Evolutionary conservation across 2,113 vertebrate species (phyloP).

Genomic region (Octodon degus): DNA sequence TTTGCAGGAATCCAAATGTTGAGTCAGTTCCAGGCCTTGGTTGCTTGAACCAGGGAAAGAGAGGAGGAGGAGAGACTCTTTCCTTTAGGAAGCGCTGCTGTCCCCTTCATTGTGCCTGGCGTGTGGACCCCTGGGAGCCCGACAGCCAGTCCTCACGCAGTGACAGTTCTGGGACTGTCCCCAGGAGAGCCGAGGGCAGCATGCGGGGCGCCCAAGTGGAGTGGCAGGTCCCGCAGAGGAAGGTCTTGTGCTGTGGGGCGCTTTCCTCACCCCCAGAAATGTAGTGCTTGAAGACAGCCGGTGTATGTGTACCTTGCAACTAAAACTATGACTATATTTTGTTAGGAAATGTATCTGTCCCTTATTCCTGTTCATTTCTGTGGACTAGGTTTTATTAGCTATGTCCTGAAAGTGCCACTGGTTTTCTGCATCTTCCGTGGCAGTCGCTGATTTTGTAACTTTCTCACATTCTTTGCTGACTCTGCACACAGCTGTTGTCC

Average conservation of each 20-base stretch:
- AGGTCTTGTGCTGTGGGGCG: slow-evolving; percentile 13
- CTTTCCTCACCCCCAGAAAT: slow-evolving; percentile 18
- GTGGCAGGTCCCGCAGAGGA: slow-evolving; percentile 8
- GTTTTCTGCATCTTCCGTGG: background rate
- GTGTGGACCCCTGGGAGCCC: slow-evolving; percentile 50
- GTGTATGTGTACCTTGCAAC: slow-evolving; percentile 46
- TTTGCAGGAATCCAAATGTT: slow-evolving; percentile 64
- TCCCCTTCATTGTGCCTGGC: slow-evolving; percentile 42
- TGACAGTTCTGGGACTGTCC: background rate
- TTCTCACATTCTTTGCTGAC: background rate
- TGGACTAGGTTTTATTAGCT: background rate
- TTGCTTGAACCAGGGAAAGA: slow-evolving; percentile 49
- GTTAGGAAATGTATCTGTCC: background rate
- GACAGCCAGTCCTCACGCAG: background rate
- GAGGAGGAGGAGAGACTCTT: slow-evolving; percentile 29
- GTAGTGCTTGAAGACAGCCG: background rate
- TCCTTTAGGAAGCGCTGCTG: slow-evolving; percentile 44
- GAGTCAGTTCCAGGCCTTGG: slow-evolving; percentile 36
- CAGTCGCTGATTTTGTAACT: background rate
- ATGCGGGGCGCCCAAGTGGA: background rate
- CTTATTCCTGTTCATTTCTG: background rate
- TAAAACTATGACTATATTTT: background rate
- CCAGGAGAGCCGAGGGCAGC: background rate
- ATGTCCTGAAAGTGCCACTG: background rate
- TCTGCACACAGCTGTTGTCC: background rate